phyloP scores from a whole-genome alignment of 2,113 vertebrate species.

The Bambusicola thoracicus region DNA sequence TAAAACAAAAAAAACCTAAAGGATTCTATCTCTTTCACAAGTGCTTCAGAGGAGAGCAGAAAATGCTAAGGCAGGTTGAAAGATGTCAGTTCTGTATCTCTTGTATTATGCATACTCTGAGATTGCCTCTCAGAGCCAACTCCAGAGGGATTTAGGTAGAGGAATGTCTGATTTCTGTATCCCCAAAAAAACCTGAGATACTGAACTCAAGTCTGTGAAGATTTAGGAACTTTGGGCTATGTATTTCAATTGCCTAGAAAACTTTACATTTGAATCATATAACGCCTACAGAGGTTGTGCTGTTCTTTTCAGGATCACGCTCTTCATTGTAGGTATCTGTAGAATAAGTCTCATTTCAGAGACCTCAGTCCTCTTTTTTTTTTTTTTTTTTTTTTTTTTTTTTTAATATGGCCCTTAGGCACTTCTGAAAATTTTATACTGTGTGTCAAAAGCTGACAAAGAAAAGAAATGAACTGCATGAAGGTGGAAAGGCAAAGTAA shows the following conservation, averaged over 20 bases:
- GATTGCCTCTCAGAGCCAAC: neutral
- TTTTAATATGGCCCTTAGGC: neutral
- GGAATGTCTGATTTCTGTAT: neutral
- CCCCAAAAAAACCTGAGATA: neutral
- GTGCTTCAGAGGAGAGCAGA: neutral
- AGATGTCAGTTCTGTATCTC: neutral
- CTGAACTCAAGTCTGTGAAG: neutral
- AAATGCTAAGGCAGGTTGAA: neutral
- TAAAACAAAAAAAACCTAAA: no score
- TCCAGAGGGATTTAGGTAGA: neutral
- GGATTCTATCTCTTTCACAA: neutral
- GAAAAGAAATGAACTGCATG: neutral
- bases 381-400: neutral
- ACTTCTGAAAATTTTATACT: slow-evolving; percentile 36
- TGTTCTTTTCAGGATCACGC: neutral
- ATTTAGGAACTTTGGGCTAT: neutral
- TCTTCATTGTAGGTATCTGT: neutral
- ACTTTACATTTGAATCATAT: neutral
- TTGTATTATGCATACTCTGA: neutral
- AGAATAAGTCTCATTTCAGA: neutral
- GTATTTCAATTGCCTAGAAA: neutral
- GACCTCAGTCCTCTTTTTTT: neutral
- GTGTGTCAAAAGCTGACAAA: neutral
- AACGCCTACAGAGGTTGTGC: neutral
- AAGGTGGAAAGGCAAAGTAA: neutral